These are phyloP conservation scores for Lethrus apterus DNA, from an alignment of 1,140 invertebrate genomes.

Conservation along the genomic window DNA sequence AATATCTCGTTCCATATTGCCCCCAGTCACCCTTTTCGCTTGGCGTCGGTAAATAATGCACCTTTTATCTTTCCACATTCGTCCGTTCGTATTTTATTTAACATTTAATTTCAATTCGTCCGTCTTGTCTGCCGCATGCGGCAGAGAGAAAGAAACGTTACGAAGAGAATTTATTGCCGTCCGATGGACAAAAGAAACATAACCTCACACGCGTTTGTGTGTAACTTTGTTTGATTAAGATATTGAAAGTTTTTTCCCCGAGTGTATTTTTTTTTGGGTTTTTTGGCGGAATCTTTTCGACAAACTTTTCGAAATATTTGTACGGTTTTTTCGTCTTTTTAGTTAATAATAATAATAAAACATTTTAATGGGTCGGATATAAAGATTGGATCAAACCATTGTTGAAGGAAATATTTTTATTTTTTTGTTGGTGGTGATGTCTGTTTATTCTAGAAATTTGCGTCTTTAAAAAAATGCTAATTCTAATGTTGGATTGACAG, in stretches of 20 bases:
- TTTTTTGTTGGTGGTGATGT: no score
- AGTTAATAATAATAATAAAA: no score
- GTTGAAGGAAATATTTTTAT: no score
- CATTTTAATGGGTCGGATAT: no score
- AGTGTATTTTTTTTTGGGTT: neutral
- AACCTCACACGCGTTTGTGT: neutral
- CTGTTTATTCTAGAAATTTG: no score
- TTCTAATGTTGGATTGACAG: no score
- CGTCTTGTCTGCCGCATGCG: neutral
- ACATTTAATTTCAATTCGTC: slow-evolving; percentile 29
- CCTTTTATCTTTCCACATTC: slow-evolving; percentile 33
- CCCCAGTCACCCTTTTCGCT: slow-evolving; percentile 29
- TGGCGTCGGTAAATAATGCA: slow-evolving; percentile 26
- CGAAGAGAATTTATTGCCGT: neutral
- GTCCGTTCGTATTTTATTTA: slow-evolving; percentile 35
- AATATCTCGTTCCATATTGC: slow-evolving; percentile 37
- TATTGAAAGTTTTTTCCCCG: neutral
- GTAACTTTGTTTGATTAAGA: neutral
- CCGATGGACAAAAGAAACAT: neutral
- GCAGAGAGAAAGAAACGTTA: slow-evolving; percentile 7
- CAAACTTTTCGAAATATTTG: no score
- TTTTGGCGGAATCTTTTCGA: no score
- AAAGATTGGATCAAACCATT: no score
- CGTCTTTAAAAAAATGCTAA: no score
- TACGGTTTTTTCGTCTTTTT: no score